A percentile compares a stretch with the other conserved stretches of the same genome.
Conservation (phyloP, 2,113 vertebrate genomes). For the Marmota monax region DNA sequence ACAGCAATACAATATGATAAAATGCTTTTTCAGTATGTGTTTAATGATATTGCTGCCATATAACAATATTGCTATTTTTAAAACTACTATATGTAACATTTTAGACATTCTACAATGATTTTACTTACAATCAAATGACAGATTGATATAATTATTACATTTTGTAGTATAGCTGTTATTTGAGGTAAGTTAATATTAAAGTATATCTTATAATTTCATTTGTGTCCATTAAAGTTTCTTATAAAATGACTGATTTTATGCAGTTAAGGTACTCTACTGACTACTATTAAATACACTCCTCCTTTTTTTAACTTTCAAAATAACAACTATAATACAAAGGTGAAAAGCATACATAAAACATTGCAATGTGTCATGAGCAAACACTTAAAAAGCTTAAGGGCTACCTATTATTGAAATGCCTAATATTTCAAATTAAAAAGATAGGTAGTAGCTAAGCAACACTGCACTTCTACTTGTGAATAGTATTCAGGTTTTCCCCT, state of each 20-base stretch:
- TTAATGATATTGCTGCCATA: constrained; percentile 20
- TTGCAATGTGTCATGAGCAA: constrained; percentile 69
- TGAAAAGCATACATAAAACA: constrained; percentile 71
- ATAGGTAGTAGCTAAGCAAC: constrained; percentile 88
- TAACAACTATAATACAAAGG: constrained; percentile 63
- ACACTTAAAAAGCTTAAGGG: constrained; percentile 79
- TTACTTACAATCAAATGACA: constrained; percentile 65
- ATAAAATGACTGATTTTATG: constrained; percentile 71
- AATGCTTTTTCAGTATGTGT: neutral
- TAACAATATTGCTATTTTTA: constrained; percentile 60
- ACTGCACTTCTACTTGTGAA: constrained; percentile 80
- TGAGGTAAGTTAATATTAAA: constrained; percentile 64
- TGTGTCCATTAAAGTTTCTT: constrained; percentile 62
- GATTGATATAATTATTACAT: constrained; percentile 64
- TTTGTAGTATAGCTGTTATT: constrained; percentile 29
- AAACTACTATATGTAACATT: constrained; percentile 58
- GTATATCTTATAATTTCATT: constrained; percentile 72
- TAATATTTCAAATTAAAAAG: constrained; percentile 84
- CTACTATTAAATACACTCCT: constrained; percentile 57
- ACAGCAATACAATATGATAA: constrained; percentile 11
- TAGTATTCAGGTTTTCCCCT: constrained; percentile 42
- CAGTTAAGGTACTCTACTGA: constrained; percentile 48
- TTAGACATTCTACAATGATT: constrained; percentile 45
- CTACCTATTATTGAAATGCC: constrained; percentile 78
- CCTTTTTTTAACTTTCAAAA: constrained; percentile 59